phyloP scores from a whole-genome alignment of 2,888 invertebrate species.

The Meloe dianella region DNA sequence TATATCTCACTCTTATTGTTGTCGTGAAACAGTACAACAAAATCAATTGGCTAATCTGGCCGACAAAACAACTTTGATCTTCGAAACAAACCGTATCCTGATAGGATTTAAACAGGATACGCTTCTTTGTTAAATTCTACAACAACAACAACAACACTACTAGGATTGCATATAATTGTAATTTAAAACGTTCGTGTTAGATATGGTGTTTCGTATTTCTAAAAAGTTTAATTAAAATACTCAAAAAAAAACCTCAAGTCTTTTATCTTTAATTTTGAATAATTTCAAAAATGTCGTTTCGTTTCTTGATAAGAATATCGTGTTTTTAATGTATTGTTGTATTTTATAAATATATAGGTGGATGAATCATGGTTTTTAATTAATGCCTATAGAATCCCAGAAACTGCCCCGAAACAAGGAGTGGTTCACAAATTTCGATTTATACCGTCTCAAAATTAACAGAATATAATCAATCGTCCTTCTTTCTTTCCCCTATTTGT shows the following conservation, averaged over 20 bases:
- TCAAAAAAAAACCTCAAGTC: too few relatives aligned
- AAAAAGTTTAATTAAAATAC: background rate
- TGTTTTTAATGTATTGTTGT: background rate
- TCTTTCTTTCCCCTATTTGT: background rate
- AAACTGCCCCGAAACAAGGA: background rate
- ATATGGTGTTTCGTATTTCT: background rate
- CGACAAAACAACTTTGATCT: slow-evolving; percentile 4
- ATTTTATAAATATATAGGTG: background rate
- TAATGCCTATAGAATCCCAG: too few relatives aligned
- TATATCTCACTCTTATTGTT: background rate
- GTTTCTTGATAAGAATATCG: background rate
- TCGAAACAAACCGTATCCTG: slow-evolving; percentile 1
- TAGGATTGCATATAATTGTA: background rate
- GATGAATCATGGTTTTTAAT: slow-evolving; percentile 11
- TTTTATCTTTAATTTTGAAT: too few relatives aligned
- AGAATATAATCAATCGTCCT: slow-evolving; percentile 10
- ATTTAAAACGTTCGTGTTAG: background rate
- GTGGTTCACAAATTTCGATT: slow-evolving; percentile 9
- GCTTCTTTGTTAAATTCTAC: background rate
- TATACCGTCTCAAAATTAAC: slow-evolving; percentile 13
- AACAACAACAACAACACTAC: background rate
- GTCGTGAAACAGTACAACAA: background rate
- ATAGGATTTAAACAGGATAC: background rate
- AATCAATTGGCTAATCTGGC: slow-evolving; percentile 1
- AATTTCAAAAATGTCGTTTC: too few relatives aligned